These are phyloP conservation scores for Oryzias sinensis DNA, from an alignment of 2,797 vertebrate species.

Conservation along the genomic window DNA sequence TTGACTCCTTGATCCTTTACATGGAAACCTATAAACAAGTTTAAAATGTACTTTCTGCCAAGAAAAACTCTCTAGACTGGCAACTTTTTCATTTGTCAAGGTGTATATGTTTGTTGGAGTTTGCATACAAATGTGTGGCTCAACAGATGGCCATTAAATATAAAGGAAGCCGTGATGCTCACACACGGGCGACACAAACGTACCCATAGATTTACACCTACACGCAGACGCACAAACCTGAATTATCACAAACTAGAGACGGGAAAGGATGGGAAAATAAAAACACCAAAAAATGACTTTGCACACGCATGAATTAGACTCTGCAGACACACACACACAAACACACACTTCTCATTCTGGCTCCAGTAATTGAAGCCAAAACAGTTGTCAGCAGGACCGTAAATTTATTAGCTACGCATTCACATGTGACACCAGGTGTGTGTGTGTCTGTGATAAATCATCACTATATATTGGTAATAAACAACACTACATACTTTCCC, in stretches of 20 bases:
- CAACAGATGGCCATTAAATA: slow-evolving; percentile 60
- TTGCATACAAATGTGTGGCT: slow-evolving; percentile 42
- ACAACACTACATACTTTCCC: slow-evolving; percentile 48
- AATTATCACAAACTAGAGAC: slow-evolving; percentile 10
- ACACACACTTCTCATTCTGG: slow-evolving; percentile 16
- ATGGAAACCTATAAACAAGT: background rate
- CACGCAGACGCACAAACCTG: slow-evolving; percentile 14
- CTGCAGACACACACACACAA: slow-evolving; percentile 8
- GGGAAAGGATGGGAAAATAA: slow-evolving; percentile 23
- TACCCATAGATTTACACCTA: slow-evolving; percentile 27
- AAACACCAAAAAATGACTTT: slow-evolving; percentile 22
- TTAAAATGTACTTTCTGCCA: slow-evolving; percentile 1
- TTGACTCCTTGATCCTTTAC: background rate
- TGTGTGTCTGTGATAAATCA: slow-evolving; percentile 44
- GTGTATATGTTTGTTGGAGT: slow-evolving; percentile 15
- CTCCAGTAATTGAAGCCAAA: slow-evolving; percentile 40
- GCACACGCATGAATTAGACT: slow-evolving; percentile 3
- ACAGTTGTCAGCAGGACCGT: slow-evolving; percentile 40
- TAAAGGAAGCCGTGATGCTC: slow-evolving; percentile 23
- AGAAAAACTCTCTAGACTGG: slow-evolving; percentile 21
- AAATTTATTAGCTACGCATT: slow-evolving; percentile 38
- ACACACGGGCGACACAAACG: slow-evolving; percentile 18
- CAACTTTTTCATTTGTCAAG: slow-evolving; percentile 41
- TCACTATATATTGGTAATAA: slow-evolving; percentile 41
- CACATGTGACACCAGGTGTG: slow-evolving; percentile 28